phyloP scores from a whole-genome alignment of 2,797 vertebrate species.

The Enteromius fasciolatus region DNA sequence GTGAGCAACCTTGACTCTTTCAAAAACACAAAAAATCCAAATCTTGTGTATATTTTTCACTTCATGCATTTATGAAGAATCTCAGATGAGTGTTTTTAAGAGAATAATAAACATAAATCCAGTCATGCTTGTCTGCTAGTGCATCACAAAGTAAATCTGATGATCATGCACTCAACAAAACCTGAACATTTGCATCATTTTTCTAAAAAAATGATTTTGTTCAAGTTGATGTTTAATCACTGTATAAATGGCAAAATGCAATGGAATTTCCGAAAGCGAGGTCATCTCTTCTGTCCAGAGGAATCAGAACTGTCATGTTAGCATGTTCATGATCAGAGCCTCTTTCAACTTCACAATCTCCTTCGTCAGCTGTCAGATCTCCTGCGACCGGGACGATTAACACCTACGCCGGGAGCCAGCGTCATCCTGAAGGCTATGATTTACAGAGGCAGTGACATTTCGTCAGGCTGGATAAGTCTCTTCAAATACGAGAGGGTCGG shows the following conservation, averaged over 20 bases:
- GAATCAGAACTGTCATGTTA: conserved; percentile 2
- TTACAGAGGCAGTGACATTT: conserved; percentile 55
- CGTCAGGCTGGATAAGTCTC: conserved; percentile 57
- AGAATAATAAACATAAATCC: too few species aligned
- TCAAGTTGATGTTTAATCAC: background rate
- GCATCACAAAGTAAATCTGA: too few species aligned
- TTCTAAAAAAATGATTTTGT: background rate
- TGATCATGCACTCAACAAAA: background rate
- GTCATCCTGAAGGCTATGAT: conserved; percentile 34
- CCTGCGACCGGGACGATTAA: conserved; percentile 22
- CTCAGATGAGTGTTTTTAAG: too few species aligned
- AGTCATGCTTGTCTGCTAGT: background rate
- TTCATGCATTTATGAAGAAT: too few species aligned
- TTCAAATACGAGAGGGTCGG: conserved; percentile 46
- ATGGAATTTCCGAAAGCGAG: background rate
- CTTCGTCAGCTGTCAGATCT: background rate
- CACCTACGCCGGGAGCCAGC: conserved; percentile 6
- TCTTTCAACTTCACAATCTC: background rate
- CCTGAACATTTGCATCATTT: background rate
- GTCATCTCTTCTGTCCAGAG: background rate
- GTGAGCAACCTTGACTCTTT: too few species aligned
- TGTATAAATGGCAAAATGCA: background rate
- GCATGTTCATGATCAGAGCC: background rate
- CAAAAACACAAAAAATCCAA: too few species aligned
- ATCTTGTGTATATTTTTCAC: too few species aligned